These are phyloP conservation scores for Apeira syringaria DNA, from an alignment of 2,888 invertebrate genomes.

Conservation along the genomic window DNA sequence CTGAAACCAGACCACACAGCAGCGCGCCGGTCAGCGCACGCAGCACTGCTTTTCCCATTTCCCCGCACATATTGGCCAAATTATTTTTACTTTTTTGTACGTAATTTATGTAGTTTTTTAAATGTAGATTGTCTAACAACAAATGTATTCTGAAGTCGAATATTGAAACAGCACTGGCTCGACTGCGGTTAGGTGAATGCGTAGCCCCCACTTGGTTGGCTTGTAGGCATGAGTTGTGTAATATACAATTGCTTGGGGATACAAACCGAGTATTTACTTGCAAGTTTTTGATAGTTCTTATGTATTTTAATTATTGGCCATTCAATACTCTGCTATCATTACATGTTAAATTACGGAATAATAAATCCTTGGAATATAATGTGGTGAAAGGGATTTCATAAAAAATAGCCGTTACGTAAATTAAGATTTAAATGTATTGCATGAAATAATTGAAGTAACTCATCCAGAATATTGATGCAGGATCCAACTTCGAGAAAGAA, in stretches of 20 bases:
- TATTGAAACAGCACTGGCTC: slow-evolving; percentile 23
- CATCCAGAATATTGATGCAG: too few relatives aligned
- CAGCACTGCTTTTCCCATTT: slow-evolving; percentile 77
- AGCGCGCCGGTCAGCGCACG: slow-evolving; percentile 74
- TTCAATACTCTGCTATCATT: too few relatives aligned
- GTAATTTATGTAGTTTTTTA: slow-evolving; percentile 9
- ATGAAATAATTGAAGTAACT: too few relatives aligned
- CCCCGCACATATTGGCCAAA: slow-evolving; percentile 66
- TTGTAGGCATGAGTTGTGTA: slow-evolving; percentile 14
- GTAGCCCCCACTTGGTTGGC: slow-evolving; percentile 22
- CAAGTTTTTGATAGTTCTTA: slow-evolving; percentile 4
- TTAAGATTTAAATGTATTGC: too few relatives aligned
- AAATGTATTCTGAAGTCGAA: slow-evolving; percentile 13
- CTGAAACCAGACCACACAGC: slow-evolving; percentile 68
- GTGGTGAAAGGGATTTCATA: too few relatives aligned
- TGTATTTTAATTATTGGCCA: too few relatives aligned
- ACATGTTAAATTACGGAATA: too few relatives aligned
- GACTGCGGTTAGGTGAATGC: slow-evolving; percentile 18
- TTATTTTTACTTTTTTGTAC: neutral
- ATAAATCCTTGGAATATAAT: too few relatives aligned
- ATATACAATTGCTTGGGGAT: slow-evolving; percentile 25
- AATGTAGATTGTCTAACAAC: slow-evolving; percentile 1
- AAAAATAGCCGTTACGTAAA: too few relatives aligned
- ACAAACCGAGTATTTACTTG: slow-evolving; percentile 4
- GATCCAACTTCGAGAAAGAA: too few relatives aligned